Base-by-base conservation (phyloP, 1,140 invertebrate species). In the Pseudomyrmex cubaensis region DNA sequence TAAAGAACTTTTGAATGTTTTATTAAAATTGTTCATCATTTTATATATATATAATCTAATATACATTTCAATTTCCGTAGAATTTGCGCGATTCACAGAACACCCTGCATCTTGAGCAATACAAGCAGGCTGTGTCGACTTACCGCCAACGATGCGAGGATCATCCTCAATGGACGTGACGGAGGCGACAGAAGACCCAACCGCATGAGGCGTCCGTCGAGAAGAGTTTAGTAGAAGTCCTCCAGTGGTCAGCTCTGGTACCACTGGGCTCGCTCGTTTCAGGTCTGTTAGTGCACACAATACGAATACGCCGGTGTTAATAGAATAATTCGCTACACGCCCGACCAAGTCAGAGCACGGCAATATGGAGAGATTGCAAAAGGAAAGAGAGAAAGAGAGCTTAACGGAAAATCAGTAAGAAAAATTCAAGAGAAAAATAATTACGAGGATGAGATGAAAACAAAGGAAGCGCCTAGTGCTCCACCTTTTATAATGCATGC, bases 131-230 rank as follows among this genome's bases (percentile, higher is more conserved):
- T 74, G 5, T 78, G 50, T 84, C 75, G 56, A 94, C 92, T 94
- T 93, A 95, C 95, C 94, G 92, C 95, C 95, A 84, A 95, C 93
- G 85, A 95, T 94, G 85, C 94, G 94, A 88, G 95, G 95, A 92
- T 95, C 95, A 92, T 95, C 95, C 90, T 95, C 95, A 74, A 95
- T 93, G 85, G 95, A 95, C 73, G 92, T 93, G 84, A 94, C 91
- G 74, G 93, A 94, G 66, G 93, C 85, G 88, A 94, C 90, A 50
- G 94, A 94, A 83, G 93, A 93, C 78, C 93, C 93, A 93, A 93
- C 93, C 92, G 90, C 90, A 80, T 94, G 93, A 89, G 92, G 91
- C 85, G 85, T 85, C 85, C 93, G 92, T 59, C 94, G 91, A 90
- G 93, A 92, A 83, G 93, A 93, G 89, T 93, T 94, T 92, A 94